Conservation (phyloP, 1,140 invertebrate species). For the Microplitis demolitor region DNA sequence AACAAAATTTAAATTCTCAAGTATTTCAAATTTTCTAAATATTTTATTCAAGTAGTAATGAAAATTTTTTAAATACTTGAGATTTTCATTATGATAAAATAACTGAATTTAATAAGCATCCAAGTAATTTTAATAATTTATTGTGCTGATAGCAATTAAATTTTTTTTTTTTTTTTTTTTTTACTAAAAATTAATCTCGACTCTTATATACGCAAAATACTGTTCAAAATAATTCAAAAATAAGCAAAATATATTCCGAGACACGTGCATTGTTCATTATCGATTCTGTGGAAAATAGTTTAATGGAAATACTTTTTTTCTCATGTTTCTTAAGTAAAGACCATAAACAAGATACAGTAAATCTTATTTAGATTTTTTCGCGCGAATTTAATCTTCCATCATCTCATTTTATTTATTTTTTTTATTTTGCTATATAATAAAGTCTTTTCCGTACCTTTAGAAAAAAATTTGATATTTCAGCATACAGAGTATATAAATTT, state of each 20-base stretch:
- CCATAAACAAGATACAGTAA: neutral
- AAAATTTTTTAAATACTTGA: too few relatives aligned
- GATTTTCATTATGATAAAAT: too few relatives aligned
- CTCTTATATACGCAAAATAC: neutral
- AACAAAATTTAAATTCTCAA: too few relatives aligned
- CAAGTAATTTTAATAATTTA: too few relatives aligned
- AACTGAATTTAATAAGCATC: too few relatives aligned
- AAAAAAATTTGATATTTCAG: too few relatives aligned
- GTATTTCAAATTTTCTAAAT: too few relatives aligned
- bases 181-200: too few relatives aligned
- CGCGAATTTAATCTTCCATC: neutral
- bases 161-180: too few relatives aligned
- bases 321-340: neutral
- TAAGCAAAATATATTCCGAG: slow-evolving; percentile 18
- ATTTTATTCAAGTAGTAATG: too few relatives aligned
- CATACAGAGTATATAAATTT: too few relatives aligned
- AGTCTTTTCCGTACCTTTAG: neutral
- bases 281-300: slow-evolving; percentile 20
- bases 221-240: slow-evolving; percentile 12
- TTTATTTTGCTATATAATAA: neutral
- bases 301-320: slow-evolving; percentile 4
- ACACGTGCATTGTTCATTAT: slow-evolving; percentile 21
- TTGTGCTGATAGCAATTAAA: too few relatives aligned
- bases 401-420: neutral
- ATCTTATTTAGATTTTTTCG: neutral